Evolutionary conservation across 2,888 invertebrate species (phyloP).

Genomic region (Sylvicola cinctus): DNA sequence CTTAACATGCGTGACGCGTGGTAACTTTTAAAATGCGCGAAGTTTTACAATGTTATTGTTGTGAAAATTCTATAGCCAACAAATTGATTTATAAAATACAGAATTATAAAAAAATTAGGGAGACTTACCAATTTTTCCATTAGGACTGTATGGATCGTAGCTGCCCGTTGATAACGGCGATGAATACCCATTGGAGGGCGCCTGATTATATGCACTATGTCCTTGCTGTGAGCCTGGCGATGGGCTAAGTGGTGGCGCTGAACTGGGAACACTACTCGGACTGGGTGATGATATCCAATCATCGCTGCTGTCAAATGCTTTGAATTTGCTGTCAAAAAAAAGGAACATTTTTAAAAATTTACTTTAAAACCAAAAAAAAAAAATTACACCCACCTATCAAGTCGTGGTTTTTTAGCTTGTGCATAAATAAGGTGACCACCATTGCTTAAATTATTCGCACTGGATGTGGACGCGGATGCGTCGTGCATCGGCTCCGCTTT

Average conservation of each 20-base stretch:
- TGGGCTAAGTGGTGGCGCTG: slow-evolving; percentile 42
- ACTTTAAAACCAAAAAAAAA: no score
- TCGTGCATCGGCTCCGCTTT: slow-evolving; percentile 24
- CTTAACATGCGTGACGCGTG: no score
- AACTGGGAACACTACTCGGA: slow-evolving; percentile 32
- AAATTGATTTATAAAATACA: no score
- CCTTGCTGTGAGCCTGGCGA: slow-evolving; percentile 38
- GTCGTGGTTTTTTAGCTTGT: slow-evolving; percentile 30
- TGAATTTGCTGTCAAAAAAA: neutral
- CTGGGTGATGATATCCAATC: slow-evolving; percentile 44
- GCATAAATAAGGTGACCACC: slow-evolving; percentile 21
- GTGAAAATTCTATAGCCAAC: no score
- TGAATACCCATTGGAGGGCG: slow-evolving; percentile 50
- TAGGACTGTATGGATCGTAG: slow-evolving; percentile 79
- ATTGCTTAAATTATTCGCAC: slow-evolving; percentile 26
- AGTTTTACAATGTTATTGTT: no score
- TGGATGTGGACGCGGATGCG: slow-evolving; percentile 14
- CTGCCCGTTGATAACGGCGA: slow-evolving; percentile 73
- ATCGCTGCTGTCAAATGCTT: slow-evolving; percentile 18
- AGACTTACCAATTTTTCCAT: slow-evolving; percentile 67
- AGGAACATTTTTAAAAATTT: no score
- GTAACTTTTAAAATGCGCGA: no score
- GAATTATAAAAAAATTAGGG: slow-evolving; percentile 7
- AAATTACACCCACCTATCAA: slow-evolving; percentile 25
- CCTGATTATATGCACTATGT: slow-evolving; percentile 22